A percentile compares a stretch with the other conserved stretches of the same genome.
phyloP scores from a whole-genome alignment of 2,113 vertebrate genomes.

The Cervus canadensis region DNA sequence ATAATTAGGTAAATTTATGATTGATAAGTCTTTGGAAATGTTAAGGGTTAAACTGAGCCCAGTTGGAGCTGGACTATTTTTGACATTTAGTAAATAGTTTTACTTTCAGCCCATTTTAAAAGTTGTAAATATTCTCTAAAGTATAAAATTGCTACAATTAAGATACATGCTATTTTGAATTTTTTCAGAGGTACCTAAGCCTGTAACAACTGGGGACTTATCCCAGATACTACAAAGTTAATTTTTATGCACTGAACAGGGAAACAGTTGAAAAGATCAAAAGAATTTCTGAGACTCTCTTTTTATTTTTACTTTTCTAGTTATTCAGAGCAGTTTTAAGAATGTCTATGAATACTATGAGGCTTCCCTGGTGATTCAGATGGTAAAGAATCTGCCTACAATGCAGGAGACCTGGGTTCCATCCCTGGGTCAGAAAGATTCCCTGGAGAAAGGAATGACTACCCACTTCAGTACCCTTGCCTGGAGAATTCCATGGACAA shows the following conservation, averaged over 20 bases:
- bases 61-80: slow-evolving; percentile 36
- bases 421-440: not conserved
- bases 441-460: not conserved
- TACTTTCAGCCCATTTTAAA: slow-evolving; percentile 37
- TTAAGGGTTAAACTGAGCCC: slow-evolving; percentile 36
- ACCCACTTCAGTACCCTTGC: not conserved
- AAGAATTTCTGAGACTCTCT: not conserved
- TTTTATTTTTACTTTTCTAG: not conserved
- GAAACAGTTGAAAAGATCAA: not conserved
- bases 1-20: slow-evolving; percentile 33
- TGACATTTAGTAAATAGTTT: slow-evolving; percentile 28
- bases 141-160: not conserved
- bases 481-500: not conserved
- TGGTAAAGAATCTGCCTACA: not conserved
- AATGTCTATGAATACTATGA: not conserved
- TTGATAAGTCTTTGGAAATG: slow-evolving; percentile 12
- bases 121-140: slow-evolving; percentile 47
- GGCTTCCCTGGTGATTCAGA: not conserved
- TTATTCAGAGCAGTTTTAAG: not conserved
- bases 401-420: not conserved
- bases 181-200: not conserved
- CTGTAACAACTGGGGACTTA: not conserved
- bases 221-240: not conserved
- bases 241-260: not conserved
- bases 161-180: not conserved